phyloP scores from a whole-genome alignment of 2,888 invertebrate species.

The Gymnocheta viridis region DNA sequence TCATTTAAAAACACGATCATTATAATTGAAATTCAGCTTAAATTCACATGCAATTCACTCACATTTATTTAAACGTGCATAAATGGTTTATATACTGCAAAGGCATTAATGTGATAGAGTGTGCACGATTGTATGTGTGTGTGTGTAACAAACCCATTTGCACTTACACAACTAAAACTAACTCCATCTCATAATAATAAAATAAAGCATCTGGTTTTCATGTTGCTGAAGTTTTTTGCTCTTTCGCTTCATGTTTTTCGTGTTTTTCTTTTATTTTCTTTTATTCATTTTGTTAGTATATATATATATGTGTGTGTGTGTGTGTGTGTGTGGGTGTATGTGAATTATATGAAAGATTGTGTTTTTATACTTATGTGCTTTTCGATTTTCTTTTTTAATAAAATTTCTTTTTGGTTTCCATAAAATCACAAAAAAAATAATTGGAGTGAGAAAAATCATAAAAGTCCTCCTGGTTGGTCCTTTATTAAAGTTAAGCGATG shows the following conservation, averaged over 20 bases:
- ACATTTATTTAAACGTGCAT: not conserved
- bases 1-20: constrained; percentile 37
- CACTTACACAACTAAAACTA: constrained; percentile 32
- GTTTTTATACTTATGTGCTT: constrained; percentile 21
- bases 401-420: not conserved
- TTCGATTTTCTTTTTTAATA: not conserved
- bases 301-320: not conserved
- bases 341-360: not conserved
- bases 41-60: not conserved
- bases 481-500: not conserved
- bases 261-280: constrained; percentile 1
- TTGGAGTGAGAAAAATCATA: not conserved
- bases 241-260: not conserved
- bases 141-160: constrained; percentile 1
- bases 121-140: not conserved
- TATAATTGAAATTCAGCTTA: constrained; percentile 55
- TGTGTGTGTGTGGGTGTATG: not conserved
- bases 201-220: constrained; percentile 64
- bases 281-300: not conserved
- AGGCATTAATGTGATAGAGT: constrained; percentile 1
- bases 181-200: constrained; percentile 51
- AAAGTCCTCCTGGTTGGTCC: not conserved
- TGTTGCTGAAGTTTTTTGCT: constrained; percentile 53
- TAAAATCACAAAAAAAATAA: not conserved
- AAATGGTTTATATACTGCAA: not conserved